phyloP scores from a whole-genome alignment of 2,888 invertebrate genomes.

The Gari tellinella region DNA sequence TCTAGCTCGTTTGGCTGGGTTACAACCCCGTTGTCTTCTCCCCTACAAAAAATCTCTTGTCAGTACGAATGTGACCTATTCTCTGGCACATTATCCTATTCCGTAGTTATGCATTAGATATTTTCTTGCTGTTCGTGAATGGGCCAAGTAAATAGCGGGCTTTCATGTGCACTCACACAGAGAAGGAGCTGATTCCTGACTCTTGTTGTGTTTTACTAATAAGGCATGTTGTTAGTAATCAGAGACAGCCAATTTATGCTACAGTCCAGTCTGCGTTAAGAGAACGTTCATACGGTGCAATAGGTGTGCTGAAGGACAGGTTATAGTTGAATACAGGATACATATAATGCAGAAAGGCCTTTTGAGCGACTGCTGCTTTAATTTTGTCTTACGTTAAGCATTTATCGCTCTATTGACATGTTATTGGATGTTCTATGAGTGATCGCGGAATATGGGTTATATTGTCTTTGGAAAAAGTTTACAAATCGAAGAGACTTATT shows the following conservation, averaged over 20 bases:
- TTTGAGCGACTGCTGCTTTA: too few species aligned
- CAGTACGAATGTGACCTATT: conserved; percentile 29
- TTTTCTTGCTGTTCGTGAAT: conserved; percentile 40
- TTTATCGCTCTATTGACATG: too few species aligned
- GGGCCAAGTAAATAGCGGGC: conserved; percentile 21
- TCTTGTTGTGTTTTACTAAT: conserved; percentile 66
- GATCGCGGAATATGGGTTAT: too few species aligned
- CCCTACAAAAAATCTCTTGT: conserved; percentile 62
- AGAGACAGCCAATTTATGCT: not conserved
- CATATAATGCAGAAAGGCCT: too few species aligned
- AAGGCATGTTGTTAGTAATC: conserved; percentile 44
- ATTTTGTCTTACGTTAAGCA: too few species aligned
- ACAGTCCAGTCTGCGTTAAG: too few species aligned
- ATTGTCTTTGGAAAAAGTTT: too few species aligned
- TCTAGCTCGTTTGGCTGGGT: conserved; percentile 44
- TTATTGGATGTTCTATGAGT: too few species aligned
- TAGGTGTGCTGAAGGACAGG: too few species aligned
- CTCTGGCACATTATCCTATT: conserved; percentile 31
- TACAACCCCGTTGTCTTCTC: conserved; percentile 61
- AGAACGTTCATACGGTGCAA: too few species aligned
- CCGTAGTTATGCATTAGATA: conserved; percentile 55
- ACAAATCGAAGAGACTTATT: too few species aligned
- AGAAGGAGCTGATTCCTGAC: conserved; percentile 46
- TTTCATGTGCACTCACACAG: conserved; percentile 53
- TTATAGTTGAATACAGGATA: too few species aligned